These are phyloP conservation scores for Rhagologus leucostigma DNA, from an alignment of 2,113 vertebrate species.

Conservation along the genomic window DNA sequence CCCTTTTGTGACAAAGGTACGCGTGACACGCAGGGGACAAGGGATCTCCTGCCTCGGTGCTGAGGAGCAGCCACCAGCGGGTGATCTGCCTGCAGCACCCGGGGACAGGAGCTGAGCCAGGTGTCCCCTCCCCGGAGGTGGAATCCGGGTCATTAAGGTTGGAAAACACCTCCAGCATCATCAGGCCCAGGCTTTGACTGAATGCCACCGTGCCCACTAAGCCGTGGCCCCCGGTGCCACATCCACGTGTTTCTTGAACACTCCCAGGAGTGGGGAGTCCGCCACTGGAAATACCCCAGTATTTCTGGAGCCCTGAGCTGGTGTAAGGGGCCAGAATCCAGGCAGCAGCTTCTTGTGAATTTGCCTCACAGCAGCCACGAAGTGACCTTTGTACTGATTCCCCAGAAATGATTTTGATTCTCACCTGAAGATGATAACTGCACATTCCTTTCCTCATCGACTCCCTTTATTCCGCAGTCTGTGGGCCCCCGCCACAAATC, in stretches of 20 bases:
- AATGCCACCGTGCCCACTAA: not conserved
- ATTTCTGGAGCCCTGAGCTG: not conserved
- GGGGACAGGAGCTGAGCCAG: not conserved
- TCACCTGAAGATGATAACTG: not conserved
- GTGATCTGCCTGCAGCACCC: not conserved
- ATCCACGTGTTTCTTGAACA: not conserved
- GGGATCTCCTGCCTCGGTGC: accelerated
- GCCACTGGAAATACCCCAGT: not conserved
- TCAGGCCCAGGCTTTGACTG: not conserved
- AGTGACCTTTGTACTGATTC: not conserved
- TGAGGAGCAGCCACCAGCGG: not conserved
- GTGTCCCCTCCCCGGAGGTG: not conserved
- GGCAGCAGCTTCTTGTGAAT: not conserved
- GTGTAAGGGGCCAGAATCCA: not conserved
- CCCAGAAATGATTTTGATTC: not conserved
- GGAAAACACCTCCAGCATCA: not conserved
- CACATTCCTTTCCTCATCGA: accelerated
- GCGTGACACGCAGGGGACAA: not conserved
- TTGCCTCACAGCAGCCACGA: accelerated
- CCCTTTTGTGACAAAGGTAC: conserved; percentile 49
- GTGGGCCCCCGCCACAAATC: not conserved
- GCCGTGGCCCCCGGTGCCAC: not conserved
- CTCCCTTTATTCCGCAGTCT: not conserved
- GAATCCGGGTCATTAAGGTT: not conserved
- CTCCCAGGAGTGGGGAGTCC: not conserved